Percentiles rank a stretch among this genome's conserved stretches.
Conservation (phyloP, 2,113 vertebrate species). For the Spizaetus ornatus region DNA sequence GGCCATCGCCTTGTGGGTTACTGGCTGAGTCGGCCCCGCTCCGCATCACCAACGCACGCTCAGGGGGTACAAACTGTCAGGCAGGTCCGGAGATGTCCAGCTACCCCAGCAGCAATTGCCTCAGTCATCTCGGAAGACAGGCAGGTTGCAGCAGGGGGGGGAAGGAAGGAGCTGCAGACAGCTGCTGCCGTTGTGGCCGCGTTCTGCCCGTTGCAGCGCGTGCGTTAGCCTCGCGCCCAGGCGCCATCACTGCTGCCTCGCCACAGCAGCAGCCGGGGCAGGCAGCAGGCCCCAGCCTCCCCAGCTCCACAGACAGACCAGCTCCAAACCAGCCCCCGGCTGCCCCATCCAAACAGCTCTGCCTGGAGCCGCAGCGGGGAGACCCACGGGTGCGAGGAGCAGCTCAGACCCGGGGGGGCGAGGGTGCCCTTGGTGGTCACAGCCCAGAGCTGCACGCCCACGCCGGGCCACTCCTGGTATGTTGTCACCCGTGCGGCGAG, state of each 20-base stretch:
- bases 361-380: accelerated
- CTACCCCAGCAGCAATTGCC: background rate
- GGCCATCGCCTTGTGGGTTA: accelerated
- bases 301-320: background rate
- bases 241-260: background rate
- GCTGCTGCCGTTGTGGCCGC: background rate
- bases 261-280: background rate
- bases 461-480: background rate
- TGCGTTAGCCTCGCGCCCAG: background rate
- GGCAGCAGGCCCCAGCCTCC: background rate
- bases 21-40: background rate
- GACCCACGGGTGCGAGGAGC: accelerated
- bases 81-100: background rate
- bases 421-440: background rate
- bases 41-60: background rate
- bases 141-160: background rate
- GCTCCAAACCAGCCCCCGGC: background rate
- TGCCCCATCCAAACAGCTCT: background rate
- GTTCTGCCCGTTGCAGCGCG: no score
- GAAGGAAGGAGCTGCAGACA: background rate
- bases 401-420: background rate
- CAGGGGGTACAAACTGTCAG: no score
- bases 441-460: background rate
- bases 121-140: background rate
- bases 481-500: background rate